A percentile compares a stretch with the other conserved stretches of the same genome.
Conservation (phyloP, 2,113 vertebrate genomes). For the Vanacampus margaritifer region DNA sequence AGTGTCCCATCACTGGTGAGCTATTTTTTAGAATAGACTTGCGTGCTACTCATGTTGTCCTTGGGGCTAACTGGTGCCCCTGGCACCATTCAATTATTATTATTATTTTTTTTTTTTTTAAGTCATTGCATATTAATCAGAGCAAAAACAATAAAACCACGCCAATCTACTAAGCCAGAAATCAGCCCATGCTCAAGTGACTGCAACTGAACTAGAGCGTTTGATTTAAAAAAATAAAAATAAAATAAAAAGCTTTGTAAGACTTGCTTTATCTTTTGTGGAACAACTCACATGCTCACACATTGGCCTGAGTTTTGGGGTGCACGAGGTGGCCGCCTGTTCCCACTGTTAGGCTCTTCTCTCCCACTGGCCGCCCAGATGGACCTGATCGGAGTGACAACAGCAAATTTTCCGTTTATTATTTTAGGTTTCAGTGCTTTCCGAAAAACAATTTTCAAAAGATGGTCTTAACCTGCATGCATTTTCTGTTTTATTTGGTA, state of each 20-base stretch:
- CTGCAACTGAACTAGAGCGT: background rate
- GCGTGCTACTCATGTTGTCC: too few species aligned
- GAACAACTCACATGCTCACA: background rate
- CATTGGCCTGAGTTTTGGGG: slow-evolving; percentile 35
- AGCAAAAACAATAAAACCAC: too few species aligned
- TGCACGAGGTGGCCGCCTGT: slow-evolving; percentile 43
- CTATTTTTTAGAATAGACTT: too few species aligned
- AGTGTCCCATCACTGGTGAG: too few species aligned
- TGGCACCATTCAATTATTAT: too few species aligned
- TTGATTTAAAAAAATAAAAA: too few species aligned
- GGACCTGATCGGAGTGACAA: slow-evolving; percentile 33
- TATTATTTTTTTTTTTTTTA: too few species aligned
- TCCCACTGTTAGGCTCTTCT: slow-evolving; percentile 37
- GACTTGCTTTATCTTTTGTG: background rate
- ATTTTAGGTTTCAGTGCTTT: background rate
- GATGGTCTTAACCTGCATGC: background rate
- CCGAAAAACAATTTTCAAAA: background rate
- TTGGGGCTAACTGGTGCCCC: too few species aligned
- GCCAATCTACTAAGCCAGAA: too few species aligned
- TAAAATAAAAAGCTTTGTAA: background rate
- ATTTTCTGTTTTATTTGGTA: background rate
- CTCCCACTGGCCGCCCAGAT: slow-evolving; percentile 59
- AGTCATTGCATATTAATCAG: too few species aligned
- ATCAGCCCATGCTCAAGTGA: background rate
- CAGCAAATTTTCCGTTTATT: background rate